These are phyloP conservation scores for Gymnodraco acuticeps DNA, from an alignment of 2,797 vertebrate species.

Conservation along the genomic window DNA sequence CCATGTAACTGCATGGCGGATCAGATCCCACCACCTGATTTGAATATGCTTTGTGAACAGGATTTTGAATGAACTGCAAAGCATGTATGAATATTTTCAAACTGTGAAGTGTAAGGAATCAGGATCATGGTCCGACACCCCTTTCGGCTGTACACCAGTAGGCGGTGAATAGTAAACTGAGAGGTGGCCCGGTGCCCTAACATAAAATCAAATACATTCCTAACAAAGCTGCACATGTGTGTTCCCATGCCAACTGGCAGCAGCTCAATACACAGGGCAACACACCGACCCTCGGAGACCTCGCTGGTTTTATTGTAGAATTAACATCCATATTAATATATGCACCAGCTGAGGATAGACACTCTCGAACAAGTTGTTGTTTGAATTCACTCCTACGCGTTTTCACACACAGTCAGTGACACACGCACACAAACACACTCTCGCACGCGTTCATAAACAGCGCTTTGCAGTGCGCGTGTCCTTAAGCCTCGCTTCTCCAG, in stretches of 20 bases:
- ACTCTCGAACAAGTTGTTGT: slow-evolving; percentile 27
- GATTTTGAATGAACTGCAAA: slow-evolving; percentile 59
- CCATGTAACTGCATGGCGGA: slow-evolving; percentile 53
- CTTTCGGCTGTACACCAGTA: slow-evolving; percentile 17
- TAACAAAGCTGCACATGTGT: slow-evolving; percentile 45
- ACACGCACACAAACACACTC: slow-evolving; percentile 2
- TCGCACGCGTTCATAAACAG: slow-evolving; percentile 7
- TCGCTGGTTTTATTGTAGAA: slow-evolving; percentile 46
- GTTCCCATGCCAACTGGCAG: slow-evolving; percentile 76
- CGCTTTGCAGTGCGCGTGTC: slow-evolving; percentile 21
- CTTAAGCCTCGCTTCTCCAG: slow-evolving; percentile 56
- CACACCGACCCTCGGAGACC: slow-evolving; percentile 37
- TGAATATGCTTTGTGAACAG: slow-evolving; percentile 56
- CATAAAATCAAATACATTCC: slow-evolving; percentile 53
- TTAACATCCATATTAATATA: slow-evolving; percentile 49
- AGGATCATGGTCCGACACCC: slow-evolving; percentile 39
- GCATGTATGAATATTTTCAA: slow-evolving; percentile 47
- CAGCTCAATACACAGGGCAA: slow-evolving; percentile 12
- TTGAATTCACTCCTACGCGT: slow-evolving; percentile 31
- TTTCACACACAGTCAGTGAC: not conserved
- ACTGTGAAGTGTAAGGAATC: slow-evolving; percentile 42
- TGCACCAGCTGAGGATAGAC: slow-evolving; percentile 34
- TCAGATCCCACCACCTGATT: slow-evolving; percentile 62
- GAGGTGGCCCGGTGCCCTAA: slow-evolving; percentile 33
- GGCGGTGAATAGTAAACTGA: slow-evolving; percentile 46